phyloP scores from a whole-genome alignment of 1,140 invertebrate species.

The Drosophila littoralis region DNA sequence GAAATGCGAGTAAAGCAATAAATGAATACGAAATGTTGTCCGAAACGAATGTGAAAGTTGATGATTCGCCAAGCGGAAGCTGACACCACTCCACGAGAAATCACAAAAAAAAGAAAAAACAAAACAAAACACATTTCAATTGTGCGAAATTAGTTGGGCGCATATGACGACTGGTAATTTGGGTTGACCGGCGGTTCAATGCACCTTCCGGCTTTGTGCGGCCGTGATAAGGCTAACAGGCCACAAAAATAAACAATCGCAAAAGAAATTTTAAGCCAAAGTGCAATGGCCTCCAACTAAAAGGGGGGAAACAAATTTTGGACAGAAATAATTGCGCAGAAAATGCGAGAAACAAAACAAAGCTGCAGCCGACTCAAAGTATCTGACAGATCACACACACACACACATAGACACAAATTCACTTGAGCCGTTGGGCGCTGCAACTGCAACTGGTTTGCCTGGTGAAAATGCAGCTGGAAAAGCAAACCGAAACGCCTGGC shows the following conservation, averaged over 20 bases:
- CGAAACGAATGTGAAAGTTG: constrained; percentile 42
- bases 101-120: not conserved
- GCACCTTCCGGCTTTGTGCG: constrained; percentile 18
- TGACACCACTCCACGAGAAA: constrained; percentile 2
- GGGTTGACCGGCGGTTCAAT: constrained; percentile 37
- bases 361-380: constrained; percentile 24
- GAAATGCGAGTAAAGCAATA: constrained; percentile 12
- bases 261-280: constrained; percentile 29
- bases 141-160: constrained; percentile 39
- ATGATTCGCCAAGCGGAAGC: constrained; percentile 35
- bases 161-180: constrained; percentile 38
- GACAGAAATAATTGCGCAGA: constrained; percentile 48
- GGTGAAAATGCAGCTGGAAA: constrained; percentile 51
- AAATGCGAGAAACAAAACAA: constrained; percentile 41
- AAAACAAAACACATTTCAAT: constrained; percentile 20
- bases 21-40: constrained; percentile 30
- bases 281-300: constrained; percentile 44
- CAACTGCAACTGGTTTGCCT: constrained; percentile 44
- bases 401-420: constrained; percentile 3
- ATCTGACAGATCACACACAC: constrained; percentile 46
- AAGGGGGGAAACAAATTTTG: constrained; percentile 44
- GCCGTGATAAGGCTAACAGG: constrained; percentile 41
- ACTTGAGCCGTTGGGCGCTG: no score
- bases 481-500: constrained; percentile 23
- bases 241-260: constrained; percentile 21